These are phyloP conservation scores for Caenorhabditis angaria DNA, from an alignment of 2,888 invertebrate species.

Conservation along the genomic window DNA sequence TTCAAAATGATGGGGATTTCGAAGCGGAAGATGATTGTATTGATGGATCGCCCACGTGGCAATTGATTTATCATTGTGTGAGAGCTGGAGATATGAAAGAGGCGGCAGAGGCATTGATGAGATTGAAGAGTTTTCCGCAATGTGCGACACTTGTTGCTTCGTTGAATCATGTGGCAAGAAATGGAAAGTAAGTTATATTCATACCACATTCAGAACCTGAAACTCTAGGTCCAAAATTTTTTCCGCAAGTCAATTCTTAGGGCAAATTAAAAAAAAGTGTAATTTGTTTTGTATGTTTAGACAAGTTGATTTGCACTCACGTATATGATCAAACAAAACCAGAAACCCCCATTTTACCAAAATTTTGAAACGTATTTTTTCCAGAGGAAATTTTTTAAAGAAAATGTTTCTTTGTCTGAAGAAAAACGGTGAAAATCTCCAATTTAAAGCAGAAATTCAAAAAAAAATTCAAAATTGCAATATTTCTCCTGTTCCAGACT, in stretches of 20 bases:
- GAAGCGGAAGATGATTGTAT: slow-evolving; percentile 49
- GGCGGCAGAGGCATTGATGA: slow-evolving; percentile 37
- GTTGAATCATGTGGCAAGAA: slow-evolving; percentile 48
- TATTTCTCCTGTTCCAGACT: slow-evolving; percentile 34
- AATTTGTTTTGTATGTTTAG: too few relatives aligned
- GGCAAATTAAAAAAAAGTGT: too few relatives aligned
- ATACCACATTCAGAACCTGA: neutral
- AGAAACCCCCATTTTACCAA: too few relatives aligned
- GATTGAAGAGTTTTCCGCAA: slow-evolving; percentile 50
- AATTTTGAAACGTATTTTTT: too few relatives aligned
- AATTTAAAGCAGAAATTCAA: neutral
- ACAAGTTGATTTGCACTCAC: too few relatives aligned
- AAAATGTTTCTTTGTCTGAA: too few relatives aligned
- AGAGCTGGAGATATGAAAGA: slow-evolving; percentile 55
- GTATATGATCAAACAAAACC: too few relatives aligned
- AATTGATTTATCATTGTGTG: slow-evolving; percentile 54
- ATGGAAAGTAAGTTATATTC: slow-evolving; percentile 23
- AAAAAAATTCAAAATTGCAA: neutral
- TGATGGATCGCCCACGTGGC: slow-evolving; percentile 51
- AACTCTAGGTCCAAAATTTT: neutral
- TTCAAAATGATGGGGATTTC: slow-evolving; percentile 28
- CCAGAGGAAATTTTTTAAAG: too few relatives aligned
- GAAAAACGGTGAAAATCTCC: too few relatives aligned
- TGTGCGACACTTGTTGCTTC: slow-evolving; percentile 54
- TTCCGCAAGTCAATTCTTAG: too few relatives aligned